Evolutionary conservation across 2,797 vertebrate genomes (phyloP).

Genomic region (Myiotriccus ornatus): DNA sequence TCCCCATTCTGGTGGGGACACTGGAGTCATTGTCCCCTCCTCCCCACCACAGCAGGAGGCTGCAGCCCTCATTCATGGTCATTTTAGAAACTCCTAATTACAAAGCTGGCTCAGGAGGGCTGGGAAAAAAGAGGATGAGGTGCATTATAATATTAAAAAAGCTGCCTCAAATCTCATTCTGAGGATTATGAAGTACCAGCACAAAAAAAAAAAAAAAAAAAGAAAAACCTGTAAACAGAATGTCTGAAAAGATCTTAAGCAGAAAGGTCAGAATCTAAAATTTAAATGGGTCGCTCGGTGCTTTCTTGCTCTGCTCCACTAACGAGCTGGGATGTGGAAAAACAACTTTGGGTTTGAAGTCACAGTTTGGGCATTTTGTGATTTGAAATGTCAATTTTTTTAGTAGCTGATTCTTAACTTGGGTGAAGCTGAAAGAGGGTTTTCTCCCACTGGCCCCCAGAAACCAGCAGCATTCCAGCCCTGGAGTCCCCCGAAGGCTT

Average conservation of each 20-base stretch:
- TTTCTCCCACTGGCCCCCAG: not conserved
- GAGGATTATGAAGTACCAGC: constrained; percentile 61
- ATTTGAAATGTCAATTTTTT: not conserved
- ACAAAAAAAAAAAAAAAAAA: not conserved
- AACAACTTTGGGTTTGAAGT: not conserved
- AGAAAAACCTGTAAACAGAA: constrained; percentile 36
- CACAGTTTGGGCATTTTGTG: not conserved
- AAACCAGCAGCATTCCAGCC: not conserved
- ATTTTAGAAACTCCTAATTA: not conserved
- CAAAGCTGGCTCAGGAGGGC: not conserved
- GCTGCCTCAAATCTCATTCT: constrained; percentile 39
- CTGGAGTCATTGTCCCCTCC: accelerated
- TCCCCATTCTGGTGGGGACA: accelerated
- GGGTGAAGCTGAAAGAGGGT: not conserved
- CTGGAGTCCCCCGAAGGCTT: not conserved
- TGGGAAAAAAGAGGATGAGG: not conserved
- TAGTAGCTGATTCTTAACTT: not conserved
- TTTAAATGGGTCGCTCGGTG: constrained; percentile 38
- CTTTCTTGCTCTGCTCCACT: constrained; percentile 7
- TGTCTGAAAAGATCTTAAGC: constrained; percentile 45
- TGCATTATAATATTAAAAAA: not conserved
- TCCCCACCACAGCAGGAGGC: not conserved
- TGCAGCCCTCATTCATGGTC: accelerated
- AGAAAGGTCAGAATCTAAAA: constrained; percentile 67
- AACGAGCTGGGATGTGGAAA: not conserved